Evolutionary conservation across 2,113 vertebrate genomes (phyloP).

Genomic region (Melanotaenia duboulayi): DNA sequence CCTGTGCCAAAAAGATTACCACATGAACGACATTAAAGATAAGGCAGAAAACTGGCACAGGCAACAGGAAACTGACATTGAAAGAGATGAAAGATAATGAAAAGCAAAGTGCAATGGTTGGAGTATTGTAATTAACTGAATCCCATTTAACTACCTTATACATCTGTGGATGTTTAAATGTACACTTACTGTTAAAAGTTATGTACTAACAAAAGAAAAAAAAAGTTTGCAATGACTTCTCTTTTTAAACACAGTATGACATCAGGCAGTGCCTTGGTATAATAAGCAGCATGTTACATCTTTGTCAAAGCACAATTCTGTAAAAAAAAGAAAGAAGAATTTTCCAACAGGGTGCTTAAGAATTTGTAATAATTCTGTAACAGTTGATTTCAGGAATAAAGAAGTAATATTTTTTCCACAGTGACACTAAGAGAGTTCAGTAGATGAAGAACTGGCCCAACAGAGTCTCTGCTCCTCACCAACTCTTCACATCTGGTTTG

Average conservation of each 20-base stretch:
- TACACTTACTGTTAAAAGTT: background rate
- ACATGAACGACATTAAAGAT: conserved; percentile 17
- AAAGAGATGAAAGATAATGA: conserved; percentile 30
- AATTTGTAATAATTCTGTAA: conserved; percentile 42
- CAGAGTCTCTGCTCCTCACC: conserved; percentile 46
- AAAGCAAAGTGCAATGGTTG: conserved; percentile 50
- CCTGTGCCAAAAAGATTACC: conserved; percentile 17
- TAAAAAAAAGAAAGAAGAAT: conserved; percentile 55
- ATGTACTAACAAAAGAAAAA: background rate
- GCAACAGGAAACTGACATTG: conserved; percentile 28
- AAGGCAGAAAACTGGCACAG: conserved; percentile 13
- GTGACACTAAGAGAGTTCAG: conserved; percentile 57
- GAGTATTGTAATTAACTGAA: conserved; percentile 35
- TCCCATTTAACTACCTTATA: conserved; percentile 23
- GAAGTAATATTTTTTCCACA: conserved; percentile 21
- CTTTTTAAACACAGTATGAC: conserved; percentile 21
- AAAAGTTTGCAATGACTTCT: conserved; percentile 4
- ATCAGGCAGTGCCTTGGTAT: conserved; percentile 39
- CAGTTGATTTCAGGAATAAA: conserved; percentile 57
- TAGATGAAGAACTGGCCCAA: conserved; percentile 37
- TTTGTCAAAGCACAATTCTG: conserved; percentile 45
- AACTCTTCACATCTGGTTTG: conserved; percentile 68
- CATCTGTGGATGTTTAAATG: background rate
- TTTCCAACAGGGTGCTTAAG: conserved; percentile 41
- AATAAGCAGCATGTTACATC: conserved; percentile 58